Evolutionary conservation across 2,113 vertebrate genomes (phyloP), one percentile per base, ranked within the genome.

Genomic region (Chaetodon trifascialis): DNA sequence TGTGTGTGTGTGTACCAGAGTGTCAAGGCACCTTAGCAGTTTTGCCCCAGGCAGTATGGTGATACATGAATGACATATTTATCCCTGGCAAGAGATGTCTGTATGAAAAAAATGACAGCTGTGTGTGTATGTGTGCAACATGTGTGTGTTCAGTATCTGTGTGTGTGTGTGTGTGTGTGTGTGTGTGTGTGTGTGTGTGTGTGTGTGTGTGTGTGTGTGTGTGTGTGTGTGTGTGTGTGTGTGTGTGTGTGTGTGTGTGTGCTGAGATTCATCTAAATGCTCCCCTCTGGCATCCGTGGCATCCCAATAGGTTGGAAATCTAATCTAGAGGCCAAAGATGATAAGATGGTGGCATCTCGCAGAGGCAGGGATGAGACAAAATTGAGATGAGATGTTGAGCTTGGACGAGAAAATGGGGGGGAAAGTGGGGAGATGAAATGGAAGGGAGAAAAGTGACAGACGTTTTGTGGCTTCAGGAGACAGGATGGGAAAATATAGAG

Each of bases 291-390:
- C 89, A 87, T 77, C 63, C 62, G 21, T 44, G 66, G 55, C 76
- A 83, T 82, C 68, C 68, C 82, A 76, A 76, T 62, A 76, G 86
- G 74, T 42, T 74, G 38, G 73, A 82, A 92, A 92, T 93, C 86
- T 82, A 91, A 93, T 93, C 79, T 86, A 34, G 40, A 70, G 86
- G 76, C 76, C 85, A 87, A 74, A 79, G 73, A 88, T 86, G 91
- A 89, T 87, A 91, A 85, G 85, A 88, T 60, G 81, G 76, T 81
- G 81, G 76, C 82, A 88, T 34, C 25, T 58, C 70, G 54, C 55
- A 70, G 65, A 68, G 69, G 74, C 52, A 73, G 74, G 59, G 44
- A 80, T 67, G 82, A 90, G 79, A 86, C 42, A 55, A 67, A 80
- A 82, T 38, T 64, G 44, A 17, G 75, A 88, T 76, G 78, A 82